Percentiles rank a stretch among this genome's conserved stretches.
Conservation (phyloP, 2,888 invertebrate genomes). For the Heliconius erato region DNA sequence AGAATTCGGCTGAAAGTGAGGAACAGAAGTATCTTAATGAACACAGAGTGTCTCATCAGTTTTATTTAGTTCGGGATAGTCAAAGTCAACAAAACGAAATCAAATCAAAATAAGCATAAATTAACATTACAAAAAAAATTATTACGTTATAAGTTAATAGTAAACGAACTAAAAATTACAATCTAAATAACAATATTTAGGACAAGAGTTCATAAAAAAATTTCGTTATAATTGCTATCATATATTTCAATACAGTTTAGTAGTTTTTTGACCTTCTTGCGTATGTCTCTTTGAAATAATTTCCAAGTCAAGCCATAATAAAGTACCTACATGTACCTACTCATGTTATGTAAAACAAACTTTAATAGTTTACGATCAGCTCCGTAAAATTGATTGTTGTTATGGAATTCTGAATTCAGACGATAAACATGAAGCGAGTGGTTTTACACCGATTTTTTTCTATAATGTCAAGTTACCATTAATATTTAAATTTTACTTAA, state of each 20-base stretch:
- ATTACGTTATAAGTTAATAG: no score
- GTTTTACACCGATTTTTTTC: no score
- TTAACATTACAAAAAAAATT: not conserved
- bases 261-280: constrained; percentile 8
- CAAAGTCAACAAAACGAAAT: not conserved
- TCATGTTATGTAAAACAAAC: not conserved
- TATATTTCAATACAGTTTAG: constrained; percentile 17
- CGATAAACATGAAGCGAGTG: not conserved
- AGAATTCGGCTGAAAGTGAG: no score
- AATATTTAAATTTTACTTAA: no score
- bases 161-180: no score
- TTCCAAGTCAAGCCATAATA: not conserved
- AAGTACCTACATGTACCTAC: not conserved
- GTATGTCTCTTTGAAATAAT: constrained; percentile 20
- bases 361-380: not conserved
- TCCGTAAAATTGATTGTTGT: not conserved
- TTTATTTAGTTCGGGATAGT: no score
- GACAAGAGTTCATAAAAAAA: not conserved
- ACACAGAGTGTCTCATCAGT: no score
- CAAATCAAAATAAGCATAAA: not conserved
- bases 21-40: no score
- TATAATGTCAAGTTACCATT: no score
- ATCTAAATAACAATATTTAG: no score
- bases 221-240: not conserved
- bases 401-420: no score